These are phyloP conservation scores for Microplitis demolitor DNA, from an alignment of 1,140 invertebrate genomes.

Conservation along the genomic window DNA sequence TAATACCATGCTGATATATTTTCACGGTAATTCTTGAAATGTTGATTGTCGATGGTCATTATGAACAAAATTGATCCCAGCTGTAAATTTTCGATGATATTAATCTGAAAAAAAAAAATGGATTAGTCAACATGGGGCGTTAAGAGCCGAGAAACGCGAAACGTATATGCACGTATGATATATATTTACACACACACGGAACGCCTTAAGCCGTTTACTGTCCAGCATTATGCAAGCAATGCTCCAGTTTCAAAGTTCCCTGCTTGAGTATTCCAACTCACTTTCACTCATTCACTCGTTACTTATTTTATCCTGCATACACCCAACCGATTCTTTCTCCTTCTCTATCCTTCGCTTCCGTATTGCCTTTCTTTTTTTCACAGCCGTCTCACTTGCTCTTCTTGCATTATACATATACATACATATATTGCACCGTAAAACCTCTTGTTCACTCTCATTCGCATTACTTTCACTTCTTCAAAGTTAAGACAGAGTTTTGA, in stretches of 20 bases:
- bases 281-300: constrained; percentile 53
- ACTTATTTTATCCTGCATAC: constrained; percentile 38
- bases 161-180: neutral
- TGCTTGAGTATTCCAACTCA: constrained; percentile 49
- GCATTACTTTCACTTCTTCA: constrained; percentile 47
- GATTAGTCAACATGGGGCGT: neutral
- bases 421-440: no score
- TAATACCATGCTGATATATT: no score
- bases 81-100: no score
- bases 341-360: constrained; percentile 3
- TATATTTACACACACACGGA: constrained; percentile 23
- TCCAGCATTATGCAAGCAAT: constrained; percentile 51
- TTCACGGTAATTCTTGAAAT: no score
- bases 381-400: constrained; percentile 10
- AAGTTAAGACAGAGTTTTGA: neutral
- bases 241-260: constrained; percentile 50
- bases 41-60: no score
- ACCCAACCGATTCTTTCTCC: constrained; percentile 22
- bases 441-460: constrained; percentile 18
- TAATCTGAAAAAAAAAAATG: no score
- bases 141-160: neutral
- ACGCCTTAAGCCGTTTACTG: constrained; percentile 44
- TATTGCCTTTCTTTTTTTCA: constrained; percentile 6
- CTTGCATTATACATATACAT: neutral
- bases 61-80: no score